Conservation (phyloP, 2,113 vertebrate species). For the Eonycteris spelaea region DNA sequence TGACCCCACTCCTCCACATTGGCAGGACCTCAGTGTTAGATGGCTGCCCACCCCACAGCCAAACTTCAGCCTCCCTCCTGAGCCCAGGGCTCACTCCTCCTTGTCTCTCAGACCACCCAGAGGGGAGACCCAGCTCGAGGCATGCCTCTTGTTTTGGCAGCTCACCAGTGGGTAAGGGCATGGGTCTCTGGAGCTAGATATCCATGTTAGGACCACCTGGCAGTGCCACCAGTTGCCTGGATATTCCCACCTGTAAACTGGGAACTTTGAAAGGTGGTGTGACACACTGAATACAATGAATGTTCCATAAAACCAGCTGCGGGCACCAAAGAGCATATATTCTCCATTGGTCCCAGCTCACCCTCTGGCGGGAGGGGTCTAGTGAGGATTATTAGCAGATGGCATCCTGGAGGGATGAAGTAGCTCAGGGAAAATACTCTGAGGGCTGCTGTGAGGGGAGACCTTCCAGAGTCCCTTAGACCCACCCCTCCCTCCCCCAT, state of each 20-base stretch:
- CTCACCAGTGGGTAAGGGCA: background rate
- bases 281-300: background rate
- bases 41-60: background rate
- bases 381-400: background rate
- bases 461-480: background rate
- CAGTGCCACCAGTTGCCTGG: background rate
- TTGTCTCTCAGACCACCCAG: background rate
- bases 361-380: background rate
- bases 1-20: background rate
- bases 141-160: background rate
- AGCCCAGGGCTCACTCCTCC: background rate
- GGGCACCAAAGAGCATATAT: background rate
- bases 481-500: too few species aligned
- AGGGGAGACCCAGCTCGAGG: background rate
- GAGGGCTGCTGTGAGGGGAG: background rate
- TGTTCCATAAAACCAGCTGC: rapidly evolving
- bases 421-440: background rate
- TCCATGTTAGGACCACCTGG: rapidly evolving
- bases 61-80: background rate
- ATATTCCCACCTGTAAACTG: background rate
- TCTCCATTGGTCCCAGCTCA: background rate
- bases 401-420: background rate
- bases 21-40: background rate
- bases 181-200: background rate
- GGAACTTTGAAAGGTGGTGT: background rate